A percentile compares a stretch with the other conserved stretches of the same genome.
Conservation (phyloP, 1,140 invertebrate species). For the Drosophila navojoa region DNA sequence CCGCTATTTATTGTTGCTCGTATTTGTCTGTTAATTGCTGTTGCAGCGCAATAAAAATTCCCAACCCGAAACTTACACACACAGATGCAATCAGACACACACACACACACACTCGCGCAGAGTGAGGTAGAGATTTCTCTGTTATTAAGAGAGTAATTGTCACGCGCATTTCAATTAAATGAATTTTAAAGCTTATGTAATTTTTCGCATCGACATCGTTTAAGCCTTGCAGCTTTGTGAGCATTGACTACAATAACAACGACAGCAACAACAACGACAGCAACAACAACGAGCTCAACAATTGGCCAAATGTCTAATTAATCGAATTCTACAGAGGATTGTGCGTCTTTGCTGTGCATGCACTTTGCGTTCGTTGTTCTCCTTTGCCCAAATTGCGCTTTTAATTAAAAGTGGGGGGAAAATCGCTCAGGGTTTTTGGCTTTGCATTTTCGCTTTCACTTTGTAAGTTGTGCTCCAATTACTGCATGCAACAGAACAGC, state of each 20-base stretch:
- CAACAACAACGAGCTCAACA: not conserved
- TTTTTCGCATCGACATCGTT: constrained; percentile 31
- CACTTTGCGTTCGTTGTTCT: constrained; percentile 22
- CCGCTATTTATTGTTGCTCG: constrained; percentile 66
- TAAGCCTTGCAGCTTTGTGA: constrained; percentile 15
- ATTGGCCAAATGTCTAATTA: constrained; percentile 64
- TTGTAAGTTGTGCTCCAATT: constrained; percentile 15
- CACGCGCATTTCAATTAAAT: constrained; percentile 55
- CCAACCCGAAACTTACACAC: constrained; percentile 5
- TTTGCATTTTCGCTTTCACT: constrained; percentile 30
- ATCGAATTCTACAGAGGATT: constrained; percentile 55
- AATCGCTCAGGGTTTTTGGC: constrained; percentile 1
- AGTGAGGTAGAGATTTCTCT: constrained; percentile 23
- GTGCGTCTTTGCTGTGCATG: constrained; percentile 49
- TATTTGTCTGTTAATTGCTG: constrained; percentile 73
- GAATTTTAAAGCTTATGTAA: constrained; percentile 35
- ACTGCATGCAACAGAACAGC: constrained; percentile 21
- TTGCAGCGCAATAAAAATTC: constrained; percentile 66
- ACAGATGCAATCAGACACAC: not conserved
- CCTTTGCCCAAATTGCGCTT: constrained; percentile 34
- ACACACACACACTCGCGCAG: not conserved
- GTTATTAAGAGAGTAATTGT: constrained; percentile 63
- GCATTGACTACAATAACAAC: constrained; percentile 1
- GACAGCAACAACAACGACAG: too few species aligned
- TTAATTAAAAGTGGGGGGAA: constrained; percentile 43